Conservation (phyloP, 23 tunicate genomes). For the Phallusia fumigata region DNA sequence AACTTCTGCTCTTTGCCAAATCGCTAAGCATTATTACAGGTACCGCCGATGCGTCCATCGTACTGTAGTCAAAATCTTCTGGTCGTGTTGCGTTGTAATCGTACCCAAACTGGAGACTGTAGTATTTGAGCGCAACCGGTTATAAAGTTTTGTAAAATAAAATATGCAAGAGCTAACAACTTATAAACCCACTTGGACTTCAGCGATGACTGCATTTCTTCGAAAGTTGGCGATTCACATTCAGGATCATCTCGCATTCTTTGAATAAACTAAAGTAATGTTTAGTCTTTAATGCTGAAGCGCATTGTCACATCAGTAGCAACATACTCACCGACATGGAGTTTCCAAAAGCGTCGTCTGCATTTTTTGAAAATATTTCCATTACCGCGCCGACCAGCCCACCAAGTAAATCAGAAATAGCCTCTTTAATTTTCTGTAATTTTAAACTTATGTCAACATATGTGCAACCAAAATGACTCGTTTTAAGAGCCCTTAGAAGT, state of each 20-base stretch:
- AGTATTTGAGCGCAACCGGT: too few species aligned
- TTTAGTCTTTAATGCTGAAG: too few species aligned
- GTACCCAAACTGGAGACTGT: neutral
- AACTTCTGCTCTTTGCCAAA: neutral
- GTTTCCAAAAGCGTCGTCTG: neutral
- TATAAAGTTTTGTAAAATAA: too few species aligned
- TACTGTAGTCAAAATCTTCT: neutral
- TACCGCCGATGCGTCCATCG: constrained; percentile 20
- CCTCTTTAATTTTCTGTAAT: neutral
- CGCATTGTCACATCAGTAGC: neutral
- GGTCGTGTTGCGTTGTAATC: neutral
- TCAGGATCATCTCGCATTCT: neutral
- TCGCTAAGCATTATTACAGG: constrained; percentile 11
- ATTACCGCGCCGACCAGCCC: neutral
- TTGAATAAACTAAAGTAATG: neutral
- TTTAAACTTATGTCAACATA: too few species aligned
- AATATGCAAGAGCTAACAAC: too few species aligned
- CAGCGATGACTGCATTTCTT: neutral
- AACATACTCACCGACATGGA: neutral
- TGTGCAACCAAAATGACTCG: neutral
- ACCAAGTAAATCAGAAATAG: neutral
- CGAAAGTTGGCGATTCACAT: neutral
- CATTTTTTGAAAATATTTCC: neutral
- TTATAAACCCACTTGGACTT: neutral
- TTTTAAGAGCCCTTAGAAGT: too few species aligned